A percentile compares a stretch with the other conserved stretches of the same genome.
Conservation (phyloP, 2,888 invertebrate species). For the Suillia variegata region DNA sequence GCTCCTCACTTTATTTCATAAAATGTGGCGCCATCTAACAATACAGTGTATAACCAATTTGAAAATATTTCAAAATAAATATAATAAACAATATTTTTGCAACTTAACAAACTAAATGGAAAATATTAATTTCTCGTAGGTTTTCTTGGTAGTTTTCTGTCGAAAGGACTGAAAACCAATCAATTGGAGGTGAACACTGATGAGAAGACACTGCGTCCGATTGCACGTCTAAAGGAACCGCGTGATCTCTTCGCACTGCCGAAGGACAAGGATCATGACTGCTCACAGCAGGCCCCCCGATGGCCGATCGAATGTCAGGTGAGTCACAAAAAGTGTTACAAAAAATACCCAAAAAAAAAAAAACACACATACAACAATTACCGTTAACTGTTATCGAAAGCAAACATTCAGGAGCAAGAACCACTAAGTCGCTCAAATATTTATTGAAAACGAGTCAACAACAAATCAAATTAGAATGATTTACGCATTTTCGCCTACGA, state of each 20-base stretch:
- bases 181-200: slow-evolving; percentile 74
- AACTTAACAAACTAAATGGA: too few species aligned
- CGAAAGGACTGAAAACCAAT: slow-evolving; percentile 68
- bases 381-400: too few species aligned
- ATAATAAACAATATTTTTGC: too few species aligned
- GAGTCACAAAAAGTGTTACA: background rate
- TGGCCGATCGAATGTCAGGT: slow-evolving; percentile 93
- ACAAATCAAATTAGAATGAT: background rate
- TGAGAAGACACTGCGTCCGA: slow-evolving; percentile 67
- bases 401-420: background rate
- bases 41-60: too few species aligned
- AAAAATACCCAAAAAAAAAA: background rate
- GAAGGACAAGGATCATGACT: slow-evolving; percentile 69
- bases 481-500: slow-evolving; percentile 1
- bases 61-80: too few species aligned
- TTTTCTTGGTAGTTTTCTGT: slow-evolving; percentile 59
- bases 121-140: slow-evolving; percentile 43
- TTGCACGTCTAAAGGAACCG: slow-evolving; percentile 71
- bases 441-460: too few species aligned
- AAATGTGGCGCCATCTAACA: too few species aligned
- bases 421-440: too few species aligned
- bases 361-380: too few species aligned
- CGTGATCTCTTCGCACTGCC: slow-evolving; percentile 75
- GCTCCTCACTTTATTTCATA: too few species aligned
- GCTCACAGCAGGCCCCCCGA: slow-evolving; percentile 78